Base-by-base conservation (phyloP, 2,888 invertebrate species). In the Geophilus truncorum region DNA sequence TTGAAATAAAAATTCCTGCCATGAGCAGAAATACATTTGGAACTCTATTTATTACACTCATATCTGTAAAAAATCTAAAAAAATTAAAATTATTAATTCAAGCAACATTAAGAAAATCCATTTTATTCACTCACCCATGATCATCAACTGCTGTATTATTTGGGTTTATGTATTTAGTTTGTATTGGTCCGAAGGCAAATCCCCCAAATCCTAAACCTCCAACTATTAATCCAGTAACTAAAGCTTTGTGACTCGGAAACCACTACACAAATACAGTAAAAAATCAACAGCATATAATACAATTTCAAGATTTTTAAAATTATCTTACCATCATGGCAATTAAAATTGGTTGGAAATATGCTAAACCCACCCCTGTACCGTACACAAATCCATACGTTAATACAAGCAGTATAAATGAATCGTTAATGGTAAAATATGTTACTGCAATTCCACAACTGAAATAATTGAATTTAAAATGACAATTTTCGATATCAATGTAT, bases 141-240 rank as follows among this genome's bases (percentile, higher is more conserved):
- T 81, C 32, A 15, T 81, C 23, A 5, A 81, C 76, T 15, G 80
- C 25, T 2, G 81, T 57, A 76, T 87, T 87, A 32, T 85, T 70
- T 1, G 87, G 87, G 82, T 87, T 87, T 62, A 87, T 84, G 82
- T 85, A 87, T 12, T 83, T 84, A 10, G 87, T 87, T 82, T 87
- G 87, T 25, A 87, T 82, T 81, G 85, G 86, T 80, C 86, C 85
- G 82, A 87, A 87, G 70, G 86, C 84, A 80, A 87, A 84, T 1
- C 86, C 85, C 6, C 87, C 87, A 12, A 86, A 84, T 0, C 87
- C 87, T 82, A 86, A 87, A 1, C 87, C 87, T 30, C 85, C 86
- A 18, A 87, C 86, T 40, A 87, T 85, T 34, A 86, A 82, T 0
- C 87, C 87, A 82, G 85, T 86, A 7, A 86, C 86, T 7, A 87